phyloP scores from a whole-genome alignment of 2,888 invertebrate species.

The Yponomeuta evonymella region DNA sequence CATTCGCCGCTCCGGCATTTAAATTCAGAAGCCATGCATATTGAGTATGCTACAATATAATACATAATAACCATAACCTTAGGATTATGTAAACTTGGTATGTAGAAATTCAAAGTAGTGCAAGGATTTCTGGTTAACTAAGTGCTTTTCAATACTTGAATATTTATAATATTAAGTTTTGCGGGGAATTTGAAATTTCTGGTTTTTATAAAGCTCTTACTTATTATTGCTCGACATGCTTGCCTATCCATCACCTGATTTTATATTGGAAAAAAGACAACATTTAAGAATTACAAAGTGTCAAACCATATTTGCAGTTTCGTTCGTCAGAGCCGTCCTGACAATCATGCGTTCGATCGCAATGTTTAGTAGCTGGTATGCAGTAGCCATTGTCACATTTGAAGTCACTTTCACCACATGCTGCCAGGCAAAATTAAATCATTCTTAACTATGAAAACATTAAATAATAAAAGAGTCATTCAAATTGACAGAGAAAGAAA shows the following conservation, averaged over 20 bases:
- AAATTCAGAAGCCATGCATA: constrained; percentile 76
- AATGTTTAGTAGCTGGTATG: constrained; percentile 71
- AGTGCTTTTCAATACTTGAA: no score
- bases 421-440: constrained; percentile 67
- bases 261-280: background rate
- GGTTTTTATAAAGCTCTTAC: background rate
- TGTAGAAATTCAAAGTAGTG: constrained; percentile 8
- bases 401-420: constrained; percentile 74
- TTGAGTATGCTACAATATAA: constrained; percentile 59
- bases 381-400: constrained; percentile 80
- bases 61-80: constrained; percentile 53
- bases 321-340: constrained; percentile 77
- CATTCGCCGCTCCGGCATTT: constrained; percentile 80
- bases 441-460: background rate
- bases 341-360: constrained; percentile 75
- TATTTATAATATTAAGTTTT: constrained; percentile 16
- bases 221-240: background rate
- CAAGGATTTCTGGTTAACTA: background rate
- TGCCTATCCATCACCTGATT: background rate
- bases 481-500: constrained; percentile 67
- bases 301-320: constrained; percentile 71
- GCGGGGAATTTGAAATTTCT: background rate
- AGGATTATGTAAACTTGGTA: constrained; percentile 3
- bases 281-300: constrained; percentile 20
- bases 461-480: constrained; percentile 35